phyloP scores from a whole-genome alignment of 1,140 invertebrate genomes.

The Rhynchophorus ferrugineus region DNA sequence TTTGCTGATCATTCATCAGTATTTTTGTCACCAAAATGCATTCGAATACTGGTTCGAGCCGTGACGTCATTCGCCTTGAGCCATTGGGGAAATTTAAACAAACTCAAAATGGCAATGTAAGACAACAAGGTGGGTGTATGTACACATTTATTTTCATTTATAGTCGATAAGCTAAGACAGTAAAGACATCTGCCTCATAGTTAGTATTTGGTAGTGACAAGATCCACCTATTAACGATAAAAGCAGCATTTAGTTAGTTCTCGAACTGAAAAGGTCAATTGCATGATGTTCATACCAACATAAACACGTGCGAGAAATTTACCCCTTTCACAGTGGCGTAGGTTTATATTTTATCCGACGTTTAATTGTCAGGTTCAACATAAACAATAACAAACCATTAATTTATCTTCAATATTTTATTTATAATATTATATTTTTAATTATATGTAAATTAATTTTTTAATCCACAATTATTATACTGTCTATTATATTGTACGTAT shows the following conservation, averaged over 20 bases:
- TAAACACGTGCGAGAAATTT: conserved; percentile 4
- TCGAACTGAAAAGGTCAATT: neutral
- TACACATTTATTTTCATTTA: neutral
- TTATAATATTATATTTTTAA: neutral
- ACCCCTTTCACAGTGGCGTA: neutral
- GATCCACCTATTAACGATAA: neutral
- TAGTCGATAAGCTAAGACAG: too few relatives aligned
- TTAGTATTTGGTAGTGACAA: neutral
- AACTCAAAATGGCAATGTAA: conserved; percentile 36
- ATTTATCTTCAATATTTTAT: neutral
- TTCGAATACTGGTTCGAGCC: conserved; percentile 9
- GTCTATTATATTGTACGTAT: too few relatives aligned
- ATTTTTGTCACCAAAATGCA: conserved; percentile 15
- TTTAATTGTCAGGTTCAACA: too few relatives aligned
- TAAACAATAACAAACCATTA: too few relatives aligned
- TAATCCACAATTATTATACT: too few relatives aligned
- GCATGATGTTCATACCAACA: conserved; percentile 2
- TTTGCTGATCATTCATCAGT: conserved; percentile 12
- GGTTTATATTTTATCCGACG: too few relatives aligned
- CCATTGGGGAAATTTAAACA: conserved; percentile 38
- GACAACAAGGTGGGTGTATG: conserved; percentile 32
- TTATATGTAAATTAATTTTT: too few relatives aligned
- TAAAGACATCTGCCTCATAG: conserved; percentile 1
- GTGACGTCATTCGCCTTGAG: conserved; percentile 35
- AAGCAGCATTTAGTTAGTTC: neutral